Base-by-base conservation (phyloP, 92 coral and sea anemone species). In the Metridium senile region DNA sequence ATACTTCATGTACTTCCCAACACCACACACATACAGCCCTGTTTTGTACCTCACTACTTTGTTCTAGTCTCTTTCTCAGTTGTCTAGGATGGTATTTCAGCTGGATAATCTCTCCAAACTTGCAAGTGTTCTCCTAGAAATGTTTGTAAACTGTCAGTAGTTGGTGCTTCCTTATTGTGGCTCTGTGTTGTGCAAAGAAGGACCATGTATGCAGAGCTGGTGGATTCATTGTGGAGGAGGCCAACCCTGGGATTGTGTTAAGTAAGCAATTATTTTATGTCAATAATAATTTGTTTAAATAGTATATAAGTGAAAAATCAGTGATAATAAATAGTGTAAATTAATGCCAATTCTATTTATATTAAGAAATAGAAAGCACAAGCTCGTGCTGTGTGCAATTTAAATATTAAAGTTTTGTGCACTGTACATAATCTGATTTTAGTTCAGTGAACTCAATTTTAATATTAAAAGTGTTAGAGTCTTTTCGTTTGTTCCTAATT, bases 1-100 rank as follows among this genome's bases (percentile, higher is more conserved):
- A 63, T 31, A 63, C 22, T 63, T 63, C 43, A 63, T 63, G 69
- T 63, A 63, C 69, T 63, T 39, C 27, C 69, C 69, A 27, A 63
- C 45, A 28, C 69, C 69, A 28, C 43, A 28, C 22, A 31, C 22
- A 63, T 63, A 31, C 39, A 63, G 69, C 13, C 69, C 69, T 63
- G 43, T 29, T 28, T 29, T 63, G 69, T 63, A 28, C 39, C 69
- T 63, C 69, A 63, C 18, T 20, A 30, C 45, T 63, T 63, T 63
- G 69, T 54, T 59, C 13, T 63, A 63, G 23, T 28, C 69, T 30
- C 69, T 63, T 31, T 27, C 45, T 31, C 69, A 63, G 69, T 63
- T 31, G 45, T 28, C 69, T 63, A 29, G 20, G 45, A 22, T 39
- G 49, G 49, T 39, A 6, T n/a, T 39, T 63, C 29, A 28, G 69